These are phyloP conservation scores for Lasioglossum figueresi DNA, from an alignment of 2,888 invertebrate species.

Conservation along the genomic window DNA sequence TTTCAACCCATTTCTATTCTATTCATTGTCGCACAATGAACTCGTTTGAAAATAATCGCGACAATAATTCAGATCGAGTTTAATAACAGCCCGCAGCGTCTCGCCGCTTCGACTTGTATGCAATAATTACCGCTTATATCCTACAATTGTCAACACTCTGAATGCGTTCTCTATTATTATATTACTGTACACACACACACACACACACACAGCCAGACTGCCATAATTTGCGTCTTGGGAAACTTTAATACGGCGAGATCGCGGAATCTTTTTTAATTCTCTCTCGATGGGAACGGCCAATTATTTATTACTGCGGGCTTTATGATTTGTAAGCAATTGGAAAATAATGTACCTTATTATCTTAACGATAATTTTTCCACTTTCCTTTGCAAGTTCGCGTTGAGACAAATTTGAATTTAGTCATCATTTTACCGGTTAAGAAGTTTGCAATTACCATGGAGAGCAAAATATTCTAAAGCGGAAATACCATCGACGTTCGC, in stretches of 20 bases:
- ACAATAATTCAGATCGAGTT: background rate
- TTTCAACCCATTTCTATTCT: background rate
- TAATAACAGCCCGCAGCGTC: background rate
- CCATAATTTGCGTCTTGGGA: background rate
- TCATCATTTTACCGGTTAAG: too few species aligned
- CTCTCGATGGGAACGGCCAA: background rate
- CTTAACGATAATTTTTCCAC: background rate
- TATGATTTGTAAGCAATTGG: too few species aligned
- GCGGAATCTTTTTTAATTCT: background rate
- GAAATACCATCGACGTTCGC: background rate
- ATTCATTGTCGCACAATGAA: background rate
- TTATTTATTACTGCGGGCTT: too few species aligned
- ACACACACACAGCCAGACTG: background rate
- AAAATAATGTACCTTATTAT: too few species aligned
- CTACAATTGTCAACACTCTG: background rate
- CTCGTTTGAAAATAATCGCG: background rate
- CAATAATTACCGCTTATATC: background rate
- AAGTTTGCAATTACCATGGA: background rate
- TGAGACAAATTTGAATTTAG: too few species aligned
- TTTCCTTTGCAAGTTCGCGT: background rate
- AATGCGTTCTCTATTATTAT: background rate
- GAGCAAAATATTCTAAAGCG: background rate
- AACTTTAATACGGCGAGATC: background rate
- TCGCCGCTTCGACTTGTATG: background rate
- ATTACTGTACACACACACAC: background rate